Base-by-base conservation (phyloP, 2,113 vertebrate species). In the Aleadryas rufinucha region DNA sequence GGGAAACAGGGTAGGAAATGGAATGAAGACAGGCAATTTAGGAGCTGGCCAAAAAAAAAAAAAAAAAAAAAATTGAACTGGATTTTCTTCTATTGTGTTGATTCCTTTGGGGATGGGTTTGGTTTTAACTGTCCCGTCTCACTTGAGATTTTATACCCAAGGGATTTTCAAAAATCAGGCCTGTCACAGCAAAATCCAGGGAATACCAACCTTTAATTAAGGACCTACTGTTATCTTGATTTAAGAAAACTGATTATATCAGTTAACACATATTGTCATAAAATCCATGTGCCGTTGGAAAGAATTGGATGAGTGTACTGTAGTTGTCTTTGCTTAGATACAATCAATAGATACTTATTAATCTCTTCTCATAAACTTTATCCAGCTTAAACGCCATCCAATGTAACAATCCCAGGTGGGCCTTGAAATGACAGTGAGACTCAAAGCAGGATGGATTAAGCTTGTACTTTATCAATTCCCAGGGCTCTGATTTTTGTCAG, bases 341-440 rank as follows among this genome's bases (percentile, higher is more conserved):
- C 28, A 95, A 56, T 84, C 68, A 52, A 47, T 92, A 91, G 49
- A 74, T 65, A 76, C 50, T 90, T 96, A 82, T 30, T 68, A 68
- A 85, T 94, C 66, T 83, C 50, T 65, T 82, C 82, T 89, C 74
- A 71, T 85, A 92, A 95, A 90, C 79, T 92, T 81, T 9, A 87
- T 52, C 52, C 77, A 87, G 72, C 30, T 56, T 91, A 84, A 89
- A 95, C 93, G 19, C 33, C 41, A 87, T 31, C 9, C 52, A 35
- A n/a, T 84, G 50, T 60, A 93, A 81, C 52, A 69, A 20, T 45
- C 47, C 42, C 63, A n/a, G 27, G 66, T 96, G 68, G 53, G 95
- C 81, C 85, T 71, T 95, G 79, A 95, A 90, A 76, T 82, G 85
- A 83, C 77, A 95, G 24, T 26, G 49, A 94, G 15, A 84, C 39